These are phyloP conservation scores for Eptatretus burgeri DNA, from an alignment of 2,113 vertebrate genomes.

Conservation along the genomic window DNA sequence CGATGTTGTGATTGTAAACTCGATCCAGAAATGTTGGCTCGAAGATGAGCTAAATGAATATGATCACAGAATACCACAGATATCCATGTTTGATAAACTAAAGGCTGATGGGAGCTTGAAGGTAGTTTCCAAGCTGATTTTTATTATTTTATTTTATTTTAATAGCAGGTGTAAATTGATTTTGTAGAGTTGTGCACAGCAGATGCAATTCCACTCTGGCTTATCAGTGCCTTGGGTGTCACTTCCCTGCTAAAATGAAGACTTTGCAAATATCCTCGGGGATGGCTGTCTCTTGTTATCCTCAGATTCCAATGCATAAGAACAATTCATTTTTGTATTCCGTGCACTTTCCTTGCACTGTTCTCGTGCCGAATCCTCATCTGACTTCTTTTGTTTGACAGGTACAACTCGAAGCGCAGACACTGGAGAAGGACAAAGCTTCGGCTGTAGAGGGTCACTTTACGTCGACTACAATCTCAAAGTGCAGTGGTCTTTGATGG, in stretches of 20 bases:
- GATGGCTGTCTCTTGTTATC: not conserved
- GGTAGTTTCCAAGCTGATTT: too few species aligned
- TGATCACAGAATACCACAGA: too few species aligned
- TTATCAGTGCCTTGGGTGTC: not conserved
- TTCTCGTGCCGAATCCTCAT: not conserved
- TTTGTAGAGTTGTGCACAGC: too few species aligned
- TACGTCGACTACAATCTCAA: not conserved
- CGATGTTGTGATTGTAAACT: too few species aligned
- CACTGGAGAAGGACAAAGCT: slow-evolving; percentile 98
- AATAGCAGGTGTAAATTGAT: too few species aligned
- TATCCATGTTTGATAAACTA: too few species aligned
- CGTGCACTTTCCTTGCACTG: not conserved
- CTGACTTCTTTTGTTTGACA: slow-evolving; percentile 12
- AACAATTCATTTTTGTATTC: not conserved
- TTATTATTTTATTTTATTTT: too few species aligned
- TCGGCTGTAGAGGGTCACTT: slow-evolving; percentile 31
- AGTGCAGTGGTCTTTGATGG: not conserved
- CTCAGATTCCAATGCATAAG: not conserved
- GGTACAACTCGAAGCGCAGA: slow-evolving; percentile 97
- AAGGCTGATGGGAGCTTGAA: too few species aligned
- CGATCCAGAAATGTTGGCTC: too few species aligned
- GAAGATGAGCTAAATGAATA: too few species aligned
- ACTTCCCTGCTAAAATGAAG: not conserved
- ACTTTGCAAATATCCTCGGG: not conserved
- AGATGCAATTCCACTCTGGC: not conserved